These are phyloP conservation scores for Mixornis gularis DNA, from an alignment of 2,113 vertebrate genomes.

Conservation along the genomic window DNA sequence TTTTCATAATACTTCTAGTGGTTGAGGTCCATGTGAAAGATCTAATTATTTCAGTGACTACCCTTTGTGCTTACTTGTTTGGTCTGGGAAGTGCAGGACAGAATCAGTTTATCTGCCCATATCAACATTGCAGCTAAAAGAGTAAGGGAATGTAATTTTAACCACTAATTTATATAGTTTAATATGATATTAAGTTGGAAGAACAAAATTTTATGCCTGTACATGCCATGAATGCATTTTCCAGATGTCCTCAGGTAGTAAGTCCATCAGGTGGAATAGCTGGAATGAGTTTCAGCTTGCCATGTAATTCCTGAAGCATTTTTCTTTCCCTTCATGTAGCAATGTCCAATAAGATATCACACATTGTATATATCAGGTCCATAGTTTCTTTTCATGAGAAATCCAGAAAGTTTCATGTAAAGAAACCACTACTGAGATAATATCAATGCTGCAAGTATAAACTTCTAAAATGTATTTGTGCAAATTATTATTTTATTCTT, in stretches of 20 bases:
- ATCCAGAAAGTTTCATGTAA: background rate
- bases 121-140: background rate
- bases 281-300: background rate
- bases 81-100: background rate
- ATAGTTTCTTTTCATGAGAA: background rate
- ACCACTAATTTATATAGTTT: background rate
- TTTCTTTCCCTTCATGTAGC: background rate
- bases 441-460: background rate
- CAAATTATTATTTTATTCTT: background rate
- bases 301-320: background rate
- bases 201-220: background rate
- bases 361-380: background rate
- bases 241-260: background rate
- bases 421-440: background rate
- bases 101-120: background rate
- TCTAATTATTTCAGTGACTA: background rate
- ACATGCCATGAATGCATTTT: background rate
- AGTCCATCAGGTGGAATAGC: background rate
- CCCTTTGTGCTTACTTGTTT: background rate
- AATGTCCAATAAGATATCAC: background rate
- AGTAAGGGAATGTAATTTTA: background rate
- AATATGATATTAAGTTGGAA: background rate
- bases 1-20: background rate
- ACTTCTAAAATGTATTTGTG: background rate
- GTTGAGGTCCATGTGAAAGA: background rate